Percentiles rank a stretch among this genome's conserved stretches.
These are phyloP conservation scores for Etheostoma perlongum DNA, from an alignment of 2,797 vertebrate genomes.

Conservation along the genomic window DNA sequence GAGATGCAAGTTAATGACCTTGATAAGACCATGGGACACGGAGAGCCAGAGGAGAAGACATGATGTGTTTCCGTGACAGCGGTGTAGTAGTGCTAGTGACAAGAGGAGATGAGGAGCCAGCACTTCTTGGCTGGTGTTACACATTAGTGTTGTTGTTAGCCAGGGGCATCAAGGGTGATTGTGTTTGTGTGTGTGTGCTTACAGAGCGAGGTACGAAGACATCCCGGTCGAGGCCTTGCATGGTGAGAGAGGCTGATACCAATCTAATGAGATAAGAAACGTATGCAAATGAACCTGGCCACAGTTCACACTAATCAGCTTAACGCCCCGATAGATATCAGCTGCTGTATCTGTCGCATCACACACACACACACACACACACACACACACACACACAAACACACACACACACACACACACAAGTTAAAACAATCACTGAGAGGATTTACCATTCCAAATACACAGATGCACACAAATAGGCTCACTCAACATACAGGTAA, in stretches of 20 bases:
- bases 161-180: conserved; percentile 69
- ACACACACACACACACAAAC: conserved; percentile 27
- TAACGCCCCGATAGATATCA: conserved; percentile 86
- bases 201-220: conserved; percentile 73
- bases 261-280: conserved; percentile 89
- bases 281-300: conserved; percentile 88
- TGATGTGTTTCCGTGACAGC: conserved; percentile 69
- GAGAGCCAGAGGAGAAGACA: conserved; percentile 58
- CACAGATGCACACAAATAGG: conserved; percentile 47
- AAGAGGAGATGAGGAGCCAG: conserved; percentile 67
- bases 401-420: conserved; percentile 33
- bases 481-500: conserved; percentile 14
- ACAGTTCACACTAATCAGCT: conserved; percentile 89
- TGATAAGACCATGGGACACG: conserved; percentile 72
- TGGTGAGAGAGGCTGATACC: conserved; percentile 83
- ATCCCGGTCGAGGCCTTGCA: conserved; percentile 81
- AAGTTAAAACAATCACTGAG: conserved; percentile 70
- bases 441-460: conserved; percentile 65
- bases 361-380: conserved; percentile 45
- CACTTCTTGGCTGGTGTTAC: conserved; percentile 71
- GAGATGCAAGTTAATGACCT: conserved; percentile 75
- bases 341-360: conserved; percentile 80
- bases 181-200: conserved; percentile 39
- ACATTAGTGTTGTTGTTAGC: conserved; percentile 75
- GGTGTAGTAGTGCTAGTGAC: conserved; percentile 63